Evolutionary conservation across 2,113 vertebrate genomes (phyloP).

Genomic region (Chamaea fasciata): DNA sequence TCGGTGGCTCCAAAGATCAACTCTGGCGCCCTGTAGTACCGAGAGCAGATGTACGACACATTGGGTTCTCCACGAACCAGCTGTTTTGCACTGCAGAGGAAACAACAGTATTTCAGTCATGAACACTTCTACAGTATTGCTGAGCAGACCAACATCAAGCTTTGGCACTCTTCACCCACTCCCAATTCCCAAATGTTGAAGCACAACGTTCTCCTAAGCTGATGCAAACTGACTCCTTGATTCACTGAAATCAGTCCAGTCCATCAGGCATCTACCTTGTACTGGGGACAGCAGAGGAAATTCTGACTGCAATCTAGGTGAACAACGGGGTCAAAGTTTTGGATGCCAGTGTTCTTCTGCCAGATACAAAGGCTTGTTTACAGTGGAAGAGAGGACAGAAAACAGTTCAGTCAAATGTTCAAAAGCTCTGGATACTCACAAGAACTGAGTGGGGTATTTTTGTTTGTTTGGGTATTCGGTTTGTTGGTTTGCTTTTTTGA

Average conservation of each 20-base stretch:
- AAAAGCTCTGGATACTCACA: not conserved
- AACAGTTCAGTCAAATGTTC: not conserved
- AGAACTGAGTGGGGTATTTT: not conserved
- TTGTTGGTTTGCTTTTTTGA: not conserved
- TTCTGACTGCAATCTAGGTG: not conserved
- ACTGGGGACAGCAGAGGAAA: not conserved
- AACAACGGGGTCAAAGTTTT: not conserved
- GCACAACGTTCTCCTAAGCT: not conserved
- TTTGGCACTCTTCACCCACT: not conserved
- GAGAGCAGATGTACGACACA: constrained; percentile 99
- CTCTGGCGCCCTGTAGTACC: constrained; percentile 99
- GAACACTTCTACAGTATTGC: not conserved
- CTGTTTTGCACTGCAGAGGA: constrained; percentile 89
- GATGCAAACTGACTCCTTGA: not conserved
- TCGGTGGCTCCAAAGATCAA: constrained; percentile 99
- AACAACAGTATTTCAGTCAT: not conserved
- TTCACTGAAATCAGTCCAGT: not conserved
- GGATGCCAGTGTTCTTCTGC: not conserved
- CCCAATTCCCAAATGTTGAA: not conserved
- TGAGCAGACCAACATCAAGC: not conserved
- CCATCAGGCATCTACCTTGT: not conserved
- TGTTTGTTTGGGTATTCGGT: not conserved
- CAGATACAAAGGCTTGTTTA: not conserved
- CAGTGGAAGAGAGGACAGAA: not conserved
- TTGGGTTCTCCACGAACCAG: constrained; percentile 98